Conservation (phyloP, 2,888 invertebrate species). For the Eupithecia exiguata region DNA sequence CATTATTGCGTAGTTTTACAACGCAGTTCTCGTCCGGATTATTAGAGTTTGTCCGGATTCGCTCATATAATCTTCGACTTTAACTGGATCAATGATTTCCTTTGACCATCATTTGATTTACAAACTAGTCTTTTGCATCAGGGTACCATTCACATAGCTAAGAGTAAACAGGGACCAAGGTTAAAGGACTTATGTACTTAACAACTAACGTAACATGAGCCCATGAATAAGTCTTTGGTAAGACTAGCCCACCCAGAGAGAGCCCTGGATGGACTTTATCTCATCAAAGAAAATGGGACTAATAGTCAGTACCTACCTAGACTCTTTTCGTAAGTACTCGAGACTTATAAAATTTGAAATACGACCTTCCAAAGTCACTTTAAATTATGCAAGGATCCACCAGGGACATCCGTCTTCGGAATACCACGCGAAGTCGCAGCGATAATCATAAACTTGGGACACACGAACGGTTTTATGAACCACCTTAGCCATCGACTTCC, state of each 20-base stretch:
- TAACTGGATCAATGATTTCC: neutral
- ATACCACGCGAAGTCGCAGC: constrained; percentile 50
- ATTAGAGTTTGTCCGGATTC: neutral
- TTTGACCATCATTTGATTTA: neutral
- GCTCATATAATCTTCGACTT: neutral
- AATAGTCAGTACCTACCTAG: neutral
- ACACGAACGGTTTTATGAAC: constrained; percentile 63
- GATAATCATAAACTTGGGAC: constrained; percentile 63
- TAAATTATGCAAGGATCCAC: constrained; percentile 46
- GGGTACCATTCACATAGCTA: neutral
- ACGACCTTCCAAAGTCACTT: constrained; percentile 40
- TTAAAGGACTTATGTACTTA: neutral
- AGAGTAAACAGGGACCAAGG: neutral
- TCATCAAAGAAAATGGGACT: neutral
- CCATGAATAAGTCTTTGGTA: neutral
- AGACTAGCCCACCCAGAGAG: neutral
- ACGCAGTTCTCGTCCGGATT: constrained; percentile 16
- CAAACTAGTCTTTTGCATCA: neutral
- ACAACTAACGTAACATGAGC: neutral
- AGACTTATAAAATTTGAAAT: constrained; percentile 36
- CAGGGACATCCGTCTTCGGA: constrained; percentile 53
- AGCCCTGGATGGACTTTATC: neutral
- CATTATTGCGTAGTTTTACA: constrained; percentile 24
- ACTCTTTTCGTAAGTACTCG: constrained; percentile 10
- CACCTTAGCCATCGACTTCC: constrained; percentile 52